Evolutionary conservation across 23 tunicate species (phyloP).

Genomic region (Halocynthia aurantium): DNA sequence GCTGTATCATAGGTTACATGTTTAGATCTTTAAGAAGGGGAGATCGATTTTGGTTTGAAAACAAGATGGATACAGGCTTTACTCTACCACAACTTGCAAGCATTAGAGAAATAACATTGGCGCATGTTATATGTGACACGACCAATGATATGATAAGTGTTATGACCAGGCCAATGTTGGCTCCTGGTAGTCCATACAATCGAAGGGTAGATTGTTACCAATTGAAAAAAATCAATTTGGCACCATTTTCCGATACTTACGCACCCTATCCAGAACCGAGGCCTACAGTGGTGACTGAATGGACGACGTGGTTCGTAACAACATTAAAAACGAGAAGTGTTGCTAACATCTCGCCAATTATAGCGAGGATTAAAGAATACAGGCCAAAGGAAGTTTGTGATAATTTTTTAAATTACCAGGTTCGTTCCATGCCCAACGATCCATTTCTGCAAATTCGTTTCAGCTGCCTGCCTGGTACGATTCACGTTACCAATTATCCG

Average conservation of each 20-base stretch:
- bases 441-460: conserved; percentile 46
- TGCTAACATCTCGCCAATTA: conserved; percentile 16
- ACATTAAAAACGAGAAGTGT: conserved; percentile 14
- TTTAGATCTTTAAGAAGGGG: conserved; percentile 56
- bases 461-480: conserved; percentile 62
- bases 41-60: conserved; percentile 72
- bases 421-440: conserved; percentile 19
- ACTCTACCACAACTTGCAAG: conserved; percentile 4
- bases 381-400: conserved; percentile 56
- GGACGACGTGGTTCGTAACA: conserved; percentile 85
- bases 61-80: conserved; percentile 23
- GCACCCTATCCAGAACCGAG: not conserved
- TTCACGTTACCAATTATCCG: conserved; percentile 49
- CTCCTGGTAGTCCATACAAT: too few species aligned
- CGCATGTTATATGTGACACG: conserved; percentile 2
- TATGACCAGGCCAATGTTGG: not conserved
- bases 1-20: conserved; percentile 54
- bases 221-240: too few species aligned
- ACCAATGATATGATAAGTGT: conserved; percentile 19
- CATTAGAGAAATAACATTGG: not conserved
- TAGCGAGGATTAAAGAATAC: conserved; percentile 16
- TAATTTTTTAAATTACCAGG: conserved; percentile 39
- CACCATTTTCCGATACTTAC: not conserved
- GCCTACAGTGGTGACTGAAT: conserved; percentile 22
- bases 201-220: too few species aligned